Evolutionary conservation across 2,888 invertebrate species (phyloP), one percentile per base, ranked within the genome.

Genomic region (Rhamnusium bicolor): DNA sequence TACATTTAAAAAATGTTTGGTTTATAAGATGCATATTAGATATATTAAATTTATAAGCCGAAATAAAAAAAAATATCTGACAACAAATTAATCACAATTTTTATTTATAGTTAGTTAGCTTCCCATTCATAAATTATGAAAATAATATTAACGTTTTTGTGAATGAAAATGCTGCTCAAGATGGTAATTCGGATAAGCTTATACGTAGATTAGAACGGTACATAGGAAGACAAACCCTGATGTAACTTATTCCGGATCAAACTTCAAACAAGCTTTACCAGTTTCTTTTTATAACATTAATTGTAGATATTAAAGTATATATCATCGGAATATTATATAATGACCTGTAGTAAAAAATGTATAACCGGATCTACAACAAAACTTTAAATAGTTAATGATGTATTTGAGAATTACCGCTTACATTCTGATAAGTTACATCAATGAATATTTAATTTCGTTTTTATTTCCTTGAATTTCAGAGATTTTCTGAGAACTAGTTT

Each of bases 91-190:
- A 27, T 27, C n/a, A 27, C 14, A 56, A 14, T 56, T 56, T 27
- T 24, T 56, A 56, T 6, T 56, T 24, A 56, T 27, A 24, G 54
- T 56, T 56, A 56, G 14, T 7, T n/a, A n/a, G 14, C 24, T 27
- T 24, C 27, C 14, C 54, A 56, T 56, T 56, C 54, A 56, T 56
- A 27, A 29, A 60, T 60, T 60, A 60, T 40, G 19, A 60, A 60
- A 29, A 32, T 56, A 12, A 12, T 60, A 32, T 32, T 29, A 60
- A 60, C 32, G 19, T 60, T 60, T 60, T 60, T 60, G 29, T 60
- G 29, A 60, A 60, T 60, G 58, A 29, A 29, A 32, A 40, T 29
- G 58, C 32, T 18, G 32, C 10, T 32, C 32, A 14, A 18, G 58
- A 60, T 60, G 8, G 4, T 60, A 32, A 32, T 18, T 6, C 2